A percentile compares a stretch with the other conserved stretches of the same genome.
phyloP scores from a whole-genome alignment of 2,797 vertebrate genomes.

The Propithecus deckenii region DNA sequence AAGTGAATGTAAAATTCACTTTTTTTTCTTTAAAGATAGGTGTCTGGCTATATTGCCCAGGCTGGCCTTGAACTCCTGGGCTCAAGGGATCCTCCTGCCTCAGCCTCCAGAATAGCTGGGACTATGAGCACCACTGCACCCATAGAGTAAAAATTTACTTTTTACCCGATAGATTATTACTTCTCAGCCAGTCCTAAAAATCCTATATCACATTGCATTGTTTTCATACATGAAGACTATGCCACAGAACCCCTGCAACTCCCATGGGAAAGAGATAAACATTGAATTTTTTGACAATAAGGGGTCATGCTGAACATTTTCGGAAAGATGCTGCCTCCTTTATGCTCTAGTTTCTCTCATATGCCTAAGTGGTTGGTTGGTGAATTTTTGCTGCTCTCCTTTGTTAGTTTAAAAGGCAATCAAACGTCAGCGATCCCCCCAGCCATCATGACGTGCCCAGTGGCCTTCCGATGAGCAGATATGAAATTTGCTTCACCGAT shows the following conservation, averaged over 20 bases:
- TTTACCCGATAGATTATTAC: background rate
- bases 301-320: background rate
- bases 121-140: background rate
- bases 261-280: background rate
- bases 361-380: background rate
- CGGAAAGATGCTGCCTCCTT: background rate
- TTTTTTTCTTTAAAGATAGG: background rate
- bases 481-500: slow-evolving; percentile 33
- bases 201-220: background rate
- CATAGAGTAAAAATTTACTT: background rate
- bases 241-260: background rate
- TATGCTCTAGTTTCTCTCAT: background rate
- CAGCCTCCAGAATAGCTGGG: background rate
- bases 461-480: slow-evolving; percentile 25
- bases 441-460: background rate
- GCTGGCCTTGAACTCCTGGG: background rate
- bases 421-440: background rate
- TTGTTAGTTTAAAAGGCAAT: slow-evolving; percentile 21
- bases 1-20: background rate
- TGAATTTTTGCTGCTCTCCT: background rate
- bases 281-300: background rate
- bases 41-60: background rate
- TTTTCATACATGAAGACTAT: background rate
- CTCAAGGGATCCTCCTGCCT: background rate
- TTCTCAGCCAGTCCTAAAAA: background rate